Percentiles rank a stretch among this genome's conserved stretches.
Conservation (phyloP, 2,888 invertebrate species). For the Meiosimyza decipiens region DNA sequence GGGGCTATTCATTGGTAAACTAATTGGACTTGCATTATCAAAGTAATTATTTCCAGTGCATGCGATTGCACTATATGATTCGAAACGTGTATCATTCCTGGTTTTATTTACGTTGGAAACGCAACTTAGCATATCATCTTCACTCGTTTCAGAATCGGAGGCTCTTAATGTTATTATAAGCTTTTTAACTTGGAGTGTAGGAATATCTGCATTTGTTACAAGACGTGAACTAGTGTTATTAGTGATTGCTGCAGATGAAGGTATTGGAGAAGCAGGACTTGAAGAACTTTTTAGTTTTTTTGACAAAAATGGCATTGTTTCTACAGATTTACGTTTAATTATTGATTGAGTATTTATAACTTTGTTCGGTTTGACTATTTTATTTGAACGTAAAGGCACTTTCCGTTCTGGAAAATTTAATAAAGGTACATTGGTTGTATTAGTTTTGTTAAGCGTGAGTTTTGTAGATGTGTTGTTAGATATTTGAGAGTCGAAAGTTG, state of each 20-base stretch:
- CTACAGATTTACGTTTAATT: conserved; percentile 43
- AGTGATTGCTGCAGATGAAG: not conserved
- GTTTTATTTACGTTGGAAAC: not conserved
- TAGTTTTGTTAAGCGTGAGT: not conserved
- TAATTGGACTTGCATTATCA: conserved; percentile 60
- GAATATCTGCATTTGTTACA: conserved; percentile 55
- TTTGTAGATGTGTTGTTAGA: not conserved
- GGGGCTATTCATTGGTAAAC: conserved; percentile 57
- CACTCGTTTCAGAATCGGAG: conserved; percentile 55
- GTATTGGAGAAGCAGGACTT: conserved; percentile 41
- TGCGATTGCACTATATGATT: conserved; percentile 21
- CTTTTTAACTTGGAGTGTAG: conserved; percentile 54
- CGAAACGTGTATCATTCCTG: conserved; percentile 5
- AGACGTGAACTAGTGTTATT: conserved; percentile 50
- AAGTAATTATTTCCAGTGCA: conserved; percentile 43
- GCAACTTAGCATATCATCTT: conserved; percentile 47
- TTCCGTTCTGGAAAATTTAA: conserved; percentile 16
- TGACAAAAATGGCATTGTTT: not conserved
- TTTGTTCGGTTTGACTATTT: conserved; percentile 64
- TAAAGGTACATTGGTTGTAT: not conserved
- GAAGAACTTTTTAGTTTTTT: conserved; percentile 4
- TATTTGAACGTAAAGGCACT: conserved; percentile 43
- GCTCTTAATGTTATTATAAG: conserved; percentile 56
- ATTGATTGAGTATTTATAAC: conserved; percentile 57
- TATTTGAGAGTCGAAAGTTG: too few relatives aligned